A percentile compares a stretch with the other conserved stretches of the same genome.
phyloP scores from a whole-genome alignment of 2,888 invertebrate genomes.

The Ectemnius continuus region DNA sequence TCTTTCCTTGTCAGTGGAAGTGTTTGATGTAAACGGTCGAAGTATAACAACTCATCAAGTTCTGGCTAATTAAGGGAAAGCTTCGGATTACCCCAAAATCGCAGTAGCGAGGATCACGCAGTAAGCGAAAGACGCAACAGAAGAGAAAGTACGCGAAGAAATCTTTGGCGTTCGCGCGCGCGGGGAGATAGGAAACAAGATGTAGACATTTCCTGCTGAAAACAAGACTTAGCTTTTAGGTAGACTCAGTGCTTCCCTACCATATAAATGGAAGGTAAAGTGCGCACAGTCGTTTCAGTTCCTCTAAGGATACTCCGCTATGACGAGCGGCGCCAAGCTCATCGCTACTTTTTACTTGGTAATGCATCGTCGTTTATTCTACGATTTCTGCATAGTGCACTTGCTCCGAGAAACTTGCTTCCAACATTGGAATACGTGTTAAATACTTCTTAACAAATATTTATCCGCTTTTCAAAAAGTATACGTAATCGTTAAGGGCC shows the following conservation, averaged over 20 bases:
- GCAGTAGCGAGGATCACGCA: background rate
- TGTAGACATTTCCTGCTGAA: constrained; percentile 59
- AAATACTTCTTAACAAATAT: no score
- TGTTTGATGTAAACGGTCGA: no score
- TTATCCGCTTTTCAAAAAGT: background rate
- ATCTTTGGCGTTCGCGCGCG: constrained; percentile 24
- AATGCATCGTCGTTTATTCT: constrained; percentile 23
- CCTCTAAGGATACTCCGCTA: constrained; percentile 35
- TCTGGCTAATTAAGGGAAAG: background rate
- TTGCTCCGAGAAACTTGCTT: no score
- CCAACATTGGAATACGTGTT: no score
- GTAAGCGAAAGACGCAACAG: background rate
- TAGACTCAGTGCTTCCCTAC: constrained; percentile 20
- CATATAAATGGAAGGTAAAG: constrained; percentile 59
- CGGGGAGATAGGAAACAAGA: constrained; percentile 39
- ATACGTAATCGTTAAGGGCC: background rate
- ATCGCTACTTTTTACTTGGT: constrained; percentile 44
- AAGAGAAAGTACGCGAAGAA: constrained; percentile 49
- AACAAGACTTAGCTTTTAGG: constrained; percentile 67
- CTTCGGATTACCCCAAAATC: background rate
- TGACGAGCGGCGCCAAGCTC: constrained; percentile 32
- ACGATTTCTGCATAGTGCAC: no score
- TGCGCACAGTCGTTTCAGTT: constrained; percentile 51
- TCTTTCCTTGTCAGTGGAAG: no score
- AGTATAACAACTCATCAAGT: no score